A percentile compares a stretch with the other conserved stretches of the same genome.
phyloP scores from a whole-genome alignment of 2,113 vertebrate species.

The Psilopsiagon aurifrons region DNA sequence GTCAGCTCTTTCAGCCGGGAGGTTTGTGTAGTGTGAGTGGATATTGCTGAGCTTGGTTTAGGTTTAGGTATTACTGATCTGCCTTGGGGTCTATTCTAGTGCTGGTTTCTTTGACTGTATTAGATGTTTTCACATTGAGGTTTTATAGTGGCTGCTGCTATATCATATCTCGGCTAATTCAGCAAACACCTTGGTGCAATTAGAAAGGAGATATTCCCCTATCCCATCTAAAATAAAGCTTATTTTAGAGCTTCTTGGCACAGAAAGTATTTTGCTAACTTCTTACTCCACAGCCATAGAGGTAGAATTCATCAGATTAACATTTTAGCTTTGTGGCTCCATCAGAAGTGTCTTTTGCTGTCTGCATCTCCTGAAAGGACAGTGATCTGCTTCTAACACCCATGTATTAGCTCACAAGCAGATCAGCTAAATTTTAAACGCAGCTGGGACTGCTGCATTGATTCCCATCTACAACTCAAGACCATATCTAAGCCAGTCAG shows the following conservation, averaged over 20 bases:
- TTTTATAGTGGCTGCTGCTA: constrained; percentile 20
- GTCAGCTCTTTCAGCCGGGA: not conserved
- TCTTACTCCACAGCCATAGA: constrained; percentile 25
- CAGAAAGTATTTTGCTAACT: constrained; percentile 59
- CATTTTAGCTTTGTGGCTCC: constrained; percentile 17
- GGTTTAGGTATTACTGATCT: not conserved
- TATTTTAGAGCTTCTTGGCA: constrained; percentile 54
- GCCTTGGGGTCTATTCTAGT: not conserved
- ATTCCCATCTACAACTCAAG: not conserved
- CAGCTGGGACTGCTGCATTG: not conserved
- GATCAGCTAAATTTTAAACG: not conserved
- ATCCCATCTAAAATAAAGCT: constrained; percentile 42
- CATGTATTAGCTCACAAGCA: fast-evolving
- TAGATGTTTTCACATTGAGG: constrained; percentile 37
- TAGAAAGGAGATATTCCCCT: constrained; percentile 66
- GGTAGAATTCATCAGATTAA: constrained; percentile 63
- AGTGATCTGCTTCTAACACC: not conserved
- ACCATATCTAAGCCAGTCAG: not conserved
- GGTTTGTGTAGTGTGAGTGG: not conserved
- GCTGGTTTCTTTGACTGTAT: not conserved
- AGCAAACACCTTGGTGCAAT: constrained; percentile 54
- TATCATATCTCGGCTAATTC: constrained; percentile 34
- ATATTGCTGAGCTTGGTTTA: not conserved
- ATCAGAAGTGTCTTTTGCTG: constrained; percentile 3
- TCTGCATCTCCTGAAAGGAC: not conserved